Conservation (phyloP, 2,888 invertebrate species). For the Drosophila eohydei region DNA sequence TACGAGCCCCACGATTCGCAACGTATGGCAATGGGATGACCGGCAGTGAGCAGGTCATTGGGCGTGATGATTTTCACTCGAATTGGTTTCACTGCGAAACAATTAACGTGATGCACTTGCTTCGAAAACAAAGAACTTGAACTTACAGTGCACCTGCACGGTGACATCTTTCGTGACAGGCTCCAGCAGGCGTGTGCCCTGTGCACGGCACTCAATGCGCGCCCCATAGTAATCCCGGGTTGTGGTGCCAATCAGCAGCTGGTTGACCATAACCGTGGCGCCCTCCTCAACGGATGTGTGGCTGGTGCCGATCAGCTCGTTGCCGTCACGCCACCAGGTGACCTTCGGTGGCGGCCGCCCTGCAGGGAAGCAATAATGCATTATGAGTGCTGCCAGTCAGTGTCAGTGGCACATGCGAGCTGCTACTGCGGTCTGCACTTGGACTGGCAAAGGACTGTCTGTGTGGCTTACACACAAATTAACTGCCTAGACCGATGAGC, state of each 20-base stretch:
- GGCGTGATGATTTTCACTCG: constrained; percentile 90
- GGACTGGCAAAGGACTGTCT: neutral
- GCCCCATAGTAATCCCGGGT: constrained; percentile 90
- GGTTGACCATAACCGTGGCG: constrained; percentile 89
- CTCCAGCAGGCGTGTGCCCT: constrained; percentile 89
- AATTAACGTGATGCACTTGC: neutral
- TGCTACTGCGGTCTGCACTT: neutral
- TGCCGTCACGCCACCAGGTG: constrained; percentile 92
- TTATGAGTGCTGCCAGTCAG: neutral
- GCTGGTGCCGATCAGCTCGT: constrained; percentile 90
- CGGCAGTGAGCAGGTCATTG: constrained; percentile 90
- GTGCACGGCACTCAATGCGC: constrained; percentile 91
- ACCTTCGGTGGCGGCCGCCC: constrained; percentile 93
- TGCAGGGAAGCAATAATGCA: constrained; percentile 77
- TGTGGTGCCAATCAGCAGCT: constrained; percentile 90
- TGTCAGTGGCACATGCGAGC: neutral
- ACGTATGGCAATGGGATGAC: constrained; percentile 90
- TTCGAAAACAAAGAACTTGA: neutral
- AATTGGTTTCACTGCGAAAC: constrained; percentile 90
- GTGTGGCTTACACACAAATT: neutral
- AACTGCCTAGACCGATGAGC: neutral
- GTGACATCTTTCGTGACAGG: constrained; percentile 90
- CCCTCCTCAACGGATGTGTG: constrained; percentile 88
- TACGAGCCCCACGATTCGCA: constrained; percentile 94
- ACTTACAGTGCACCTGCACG: constrained; percentile 90